Conservation (phyloP, 2,113 vertebrate genomes). For the Pseudorasbora parva region DNA sequence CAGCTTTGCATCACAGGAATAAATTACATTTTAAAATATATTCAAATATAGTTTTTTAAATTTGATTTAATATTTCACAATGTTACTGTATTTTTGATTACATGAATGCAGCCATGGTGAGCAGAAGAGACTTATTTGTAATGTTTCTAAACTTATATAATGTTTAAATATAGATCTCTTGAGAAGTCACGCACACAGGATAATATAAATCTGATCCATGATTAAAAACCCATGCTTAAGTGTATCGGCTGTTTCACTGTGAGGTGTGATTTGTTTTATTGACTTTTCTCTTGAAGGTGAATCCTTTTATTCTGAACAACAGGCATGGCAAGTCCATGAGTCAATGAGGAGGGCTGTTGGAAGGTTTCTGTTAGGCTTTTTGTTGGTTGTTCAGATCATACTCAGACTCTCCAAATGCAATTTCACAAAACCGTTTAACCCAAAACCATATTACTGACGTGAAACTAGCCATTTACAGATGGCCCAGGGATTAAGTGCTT, state of each 20-base stretch:
- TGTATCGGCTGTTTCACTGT: constrained; percentile 6
- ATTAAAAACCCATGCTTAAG: constrained; percentile 36
- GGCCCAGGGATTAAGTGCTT: constrained; percentile 33
- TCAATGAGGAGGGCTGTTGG: not conserved
- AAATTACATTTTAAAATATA: too few species aligned
- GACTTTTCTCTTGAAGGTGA: constrained; percentile 15
- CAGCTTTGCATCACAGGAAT: too few species aligned
- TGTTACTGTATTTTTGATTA: too few species aligned
- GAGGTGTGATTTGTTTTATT: constrained; percentile 28
- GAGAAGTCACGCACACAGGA: not conserved
- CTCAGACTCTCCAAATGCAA: constrained; percentile 16
- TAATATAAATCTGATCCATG: constrained; percentile 8
- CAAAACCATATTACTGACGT: constrained; percentile 25
- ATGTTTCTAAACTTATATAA: too few species aligned
- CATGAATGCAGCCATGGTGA: too few species aligned
- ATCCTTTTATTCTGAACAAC: constrained; percentile 16
- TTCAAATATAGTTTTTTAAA: too few species aligned
- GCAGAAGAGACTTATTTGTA: too few species aligned
- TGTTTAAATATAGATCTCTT: constrained; percentile 2
- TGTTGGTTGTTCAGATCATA: constrained; percentile 11
- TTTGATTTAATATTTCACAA: too few species aligned
- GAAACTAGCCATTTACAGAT: constrained; percentile 13
- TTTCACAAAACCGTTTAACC: constrained; percentile 9
- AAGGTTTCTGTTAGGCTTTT: not conserved
- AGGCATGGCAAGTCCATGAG: not conserved